Percentiles rank a stretch among this genome's conserved stretches.
These are phyloP conservation scores for Seira sanloemensis DNA, from an alignment of 2,888 invertebrate species.

Conservation along the genomic window DNA sequence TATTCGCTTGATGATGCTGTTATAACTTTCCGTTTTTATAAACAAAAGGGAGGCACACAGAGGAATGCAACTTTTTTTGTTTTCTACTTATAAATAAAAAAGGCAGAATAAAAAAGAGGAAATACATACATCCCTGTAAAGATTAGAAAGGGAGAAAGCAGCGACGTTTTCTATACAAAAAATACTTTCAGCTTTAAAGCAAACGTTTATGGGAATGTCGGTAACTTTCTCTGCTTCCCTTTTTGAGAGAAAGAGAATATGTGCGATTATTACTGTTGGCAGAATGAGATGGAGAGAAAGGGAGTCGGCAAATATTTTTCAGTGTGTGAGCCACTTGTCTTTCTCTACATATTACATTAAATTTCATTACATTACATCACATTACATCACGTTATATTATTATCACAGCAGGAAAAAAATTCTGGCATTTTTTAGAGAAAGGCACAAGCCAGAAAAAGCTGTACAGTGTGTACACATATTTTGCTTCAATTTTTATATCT, in stretches of 20 bases:
- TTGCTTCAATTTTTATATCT: not conserved
- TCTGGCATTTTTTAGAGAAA: slow-evolving; percentile 43
- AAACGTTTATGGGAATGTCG: slow-evolving; percentile 65
- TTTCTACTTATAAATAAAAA: slow-evolving; percentile 18
- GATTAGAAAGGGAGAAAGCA: slow-evolving; percentile 25
- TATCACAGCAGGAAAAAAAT: slow-evolving; percentile 58
- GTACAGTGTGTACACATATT: not conserved
- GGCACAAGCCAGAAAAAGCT: slow-evolving; percentile 36
- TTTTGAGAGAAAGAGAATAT: slow-evolving; percentile 18
- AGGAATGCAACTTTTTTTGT: not conserved
- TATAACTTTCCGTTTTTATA: slow-evolving; percentile 23
- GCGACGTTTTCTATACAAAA: slow-evolving; percentile 52
- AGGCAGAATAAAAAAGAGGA: slow-evolving; percentile 30
- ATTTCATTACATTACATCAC: slow-evolving; percentile 56
- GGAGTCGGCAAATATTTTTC: slow-evolving; percentile 55
- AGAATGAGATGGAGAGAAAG: slow-evolving; percentile 20
- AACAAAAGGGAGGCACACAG: slow-evolving; percentile 12
- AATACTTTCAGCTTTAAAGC: slow-evolving; percentile 64
- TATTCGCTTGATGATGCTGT: slow-evolving; percentile 57
- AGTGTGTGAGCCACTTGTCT: slow-evolving; percentile 47
- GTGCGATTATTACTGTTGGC: slow-evolving; percentile 44
- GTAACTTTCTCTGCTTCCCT: slow-evolving; percentile 48
- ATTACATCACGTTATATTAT: slow-evolving; percentile 62
- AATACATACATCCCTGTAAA: slow-evolving; percentile 12
- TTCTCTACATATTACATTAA: slow-evolving; percentile 55